Conservation (phyloP, 1,140 invertebrate genomes). For the Conus betulinus region DNA sequence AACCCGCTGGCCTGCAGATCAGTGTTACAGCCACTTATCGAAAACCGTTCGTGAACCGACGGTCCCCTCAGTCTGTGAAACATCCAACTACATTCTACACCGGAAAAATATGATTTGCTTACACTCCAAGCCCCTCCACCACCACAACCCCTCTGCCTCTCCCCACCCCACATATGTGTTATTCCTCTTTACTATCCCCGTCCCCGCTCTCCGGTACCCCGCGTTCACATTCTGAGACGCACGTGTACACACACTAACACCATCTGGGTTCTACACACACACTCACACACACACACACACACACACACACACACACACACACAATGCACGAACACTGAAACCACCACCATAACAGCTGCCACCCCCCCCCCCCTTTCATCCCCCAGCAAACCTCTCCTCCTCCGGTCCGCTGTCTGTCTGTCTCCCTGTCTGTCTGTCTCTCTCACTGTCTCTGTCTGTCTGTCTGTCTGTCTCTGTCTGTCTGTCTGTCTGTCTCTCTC, state of each 20-base stretch:
- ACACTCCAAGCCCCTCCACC: too few relatives aligned
- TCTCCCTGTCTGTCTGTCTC: too few relatives aligned
- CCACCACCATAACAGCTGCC: not conserved
- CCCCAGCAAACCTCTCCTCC: not conserved
- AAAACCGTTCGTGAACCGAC: too few relatives aligned
- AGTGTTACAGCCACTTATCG: too few relatives aligned
- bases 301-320: not conserved
- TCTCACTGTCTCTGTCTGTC: slow-evolving; percentile 4
- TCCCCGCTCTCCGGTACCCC: not conserved
- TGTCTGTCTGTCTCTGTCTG: not conserved
- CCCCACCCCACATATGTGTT: not conserved
- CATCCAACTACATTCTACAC: too few relatives aligned
- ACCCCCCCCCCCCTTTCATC: not conserved
- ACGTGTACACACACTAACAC: too few relatives aligned
- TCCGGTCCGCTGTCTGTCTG: not conserved
- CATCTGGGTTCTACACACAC: not conserved
- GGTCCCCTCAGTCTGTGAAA: too few relatives aligned
- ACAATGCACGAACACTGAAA: not conserved
- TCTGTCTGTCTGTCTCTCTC: not conserved
- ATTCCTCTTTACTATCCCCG: not conserved
- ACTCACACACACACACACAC: not conserved
- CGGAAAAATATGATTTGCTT: too few relatives aligned
- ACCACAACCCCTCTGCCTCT: not conserved
- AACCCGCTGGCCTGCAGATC: too few relatives aligned
- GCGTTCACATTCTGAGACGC: not conserved